phyloP scores from a whole-genome alignment of 35 echinoderm and acorn worm species.

The Stichopus chloronotus region DNA sequence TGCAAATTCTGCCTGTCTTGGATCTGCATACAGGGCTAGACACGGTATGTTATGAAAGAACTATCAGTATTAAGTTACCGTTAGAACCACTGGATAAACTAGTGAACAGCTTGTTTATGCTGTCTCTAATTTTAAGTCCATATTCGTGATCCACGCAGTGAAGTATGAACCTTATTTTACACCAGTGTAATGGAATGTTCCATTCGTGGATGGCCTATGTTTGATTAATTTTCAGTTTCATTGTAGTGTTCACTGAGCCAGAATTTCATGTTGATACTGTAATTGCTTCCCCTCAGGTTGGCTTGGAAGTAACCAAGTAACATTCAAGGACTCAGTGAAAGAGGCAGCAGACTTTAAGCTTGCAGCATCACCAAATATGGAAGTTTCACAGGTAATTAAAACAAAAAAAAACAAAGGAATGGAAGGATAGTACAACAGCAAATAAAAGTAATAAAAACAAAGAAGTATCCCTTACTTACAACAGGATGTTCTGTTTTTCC shows the following conservation, averaged over 20 bases:
- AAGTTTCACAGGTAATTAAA: conserved; percentile 59
- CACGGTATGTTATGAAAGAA: conserved; percentile 70
- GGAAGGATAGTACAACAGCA: not conserved
- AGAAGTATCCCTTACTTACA: not conserved
- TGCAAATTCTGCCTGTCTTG: conserved; percentile 87
- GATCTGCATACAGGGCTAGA: conserved; percentile 94
- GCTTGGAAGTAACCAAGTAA: conserved; percentile 66
- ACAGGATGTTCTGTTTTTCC: not conserved
- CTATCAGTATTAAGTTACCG: conserved; percentile 2
- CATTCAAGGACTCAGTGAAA: conserved; percentile 77
- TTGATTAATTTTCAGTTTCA: no score
- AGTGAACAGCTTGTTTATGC: not conserved
- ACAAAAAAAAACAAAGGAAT: not conserved
- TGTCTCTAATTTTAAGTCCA: not conserved
- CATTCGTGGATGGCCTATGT: not conserved
- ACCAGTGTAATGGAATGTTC: not conserved
- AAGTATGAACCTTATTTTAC: not conserved
- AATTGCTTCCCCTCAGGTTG: conserved; percentile 52
- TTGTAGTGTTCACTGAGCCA: no score
- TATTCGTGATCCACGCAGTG: not conserved
- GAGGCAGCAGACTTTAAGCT: conserved; percentile 78
- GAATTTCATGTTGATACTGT: not conserved
- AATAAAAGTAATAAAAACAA: not conserved
- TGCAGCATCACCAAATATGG: conserved; percentile 70
- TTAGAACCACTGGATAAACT: not conserved